Base-by-base conservation (phyloP, 2,888 invertebrate species). In the Prosopocoilus inquinatus region DNA sequence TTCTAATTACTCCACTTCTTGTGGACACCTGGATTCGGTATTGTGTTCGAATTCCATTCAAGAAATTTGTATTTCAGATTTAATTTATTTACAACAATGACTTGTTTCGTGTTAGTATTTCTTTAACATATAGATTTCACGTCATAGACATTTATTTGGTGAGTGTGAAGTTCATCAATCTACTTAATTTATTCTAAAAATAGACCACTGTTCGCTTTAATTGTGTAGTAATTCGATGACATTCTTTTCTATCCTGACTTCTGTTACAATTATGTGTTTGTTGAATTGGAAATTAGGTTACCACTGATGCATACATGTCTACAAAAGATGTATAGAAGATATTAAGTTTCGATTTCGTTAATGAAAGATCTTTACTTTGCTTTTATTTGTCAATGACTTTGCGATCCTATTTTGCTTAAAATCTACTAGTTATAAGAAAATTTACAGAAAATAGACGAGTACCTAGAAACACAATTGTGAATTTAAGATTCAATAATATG, bases 61-160 rank as follows among this genome's bases (percentile, higher is more conserved):
- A 48, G 53, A 49, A 53, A 57, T 50, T 47, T 57, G 57, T 57
- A 57, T 57, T 57, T 57, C 57, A 57, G 57, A 57, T 57, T 57
- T 57, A 57, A 57, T 57, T 57, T 57, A 57, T 57, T 53, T 41
- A 53, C 52, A 48, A 57, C 57, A 57, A 57, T 57, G 49, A 49
- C 57, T 48, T 55, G 55, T 55, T 52, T 57, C 53, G 57, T 57
- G 57, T 57, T 57, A n/a, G n/a, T n/a, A 49, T 57, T 44, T 52
- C 50, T 52, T 57, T 52, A 50, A 57, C 57, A 53, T 52, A 48
- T 57, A 57, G 52, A 57, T 53, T 47, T 53, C 53, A 47, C 36
- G 53, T 53, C 53, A 47, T 53, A 47, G 53, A 47, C 48, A 47
- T 53, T 53, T 53, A 53, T 53, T 53, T 53, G 44, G 53, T 48